These are phyloP conservation scores for Polydrusus pterygomalis DNA, from an alignment of 2,888 invertebrate genomes.

Conservation along the genomic window DNA sequence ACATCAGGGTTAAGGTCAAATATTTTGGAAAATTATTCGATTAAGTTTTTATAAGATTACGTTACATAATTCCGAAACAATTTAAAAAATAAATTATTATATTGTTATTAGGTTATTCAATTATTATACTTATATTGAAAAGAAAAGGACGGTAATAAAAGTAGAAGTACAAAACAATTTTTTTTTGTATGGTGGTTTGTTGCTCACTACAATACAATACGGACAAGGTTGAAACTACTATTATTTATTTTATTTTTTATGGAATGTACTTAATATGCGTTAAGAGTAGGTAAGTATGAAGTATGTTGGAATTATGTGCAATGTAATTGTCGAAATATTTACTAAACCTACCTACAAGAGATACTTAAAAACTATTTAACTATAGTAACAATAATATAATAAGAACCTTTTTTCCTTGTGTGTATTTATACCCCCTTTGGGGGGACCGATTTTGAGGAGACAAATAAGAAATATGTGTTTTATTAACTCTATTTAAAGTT, in stretches of 20 bases:
- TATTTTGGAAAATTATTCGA: neutral
- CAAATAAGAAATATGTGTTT: no score
- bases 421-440: no score
- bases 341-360: no score
- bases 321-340: constrained; percentile 27
- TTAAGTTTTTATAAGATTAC: neutral
- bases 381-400: no score
- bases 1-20: neutral
- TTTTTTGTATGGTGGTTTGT: neutral
- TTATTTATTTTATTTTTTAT: constrained; percentile 30
- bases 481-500: no score
- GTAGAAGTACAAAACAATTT: constrained; percentile 19
- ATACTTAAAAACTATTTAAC: no score
- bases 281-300: constrained; percentile 16
- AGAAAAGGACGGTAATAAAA: constrained; percentile 3
- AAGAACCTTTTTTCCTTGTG: no score
- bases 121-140: neutral
- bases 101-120: neutral
- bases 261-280: constrained; percentile 29
- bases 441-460: no score
- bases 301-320: constrained; percentile 9
- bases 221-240: constrained; percentile 36
- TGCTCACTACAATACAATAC: constrained; percentile 26
- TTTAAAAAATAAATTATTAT: neutral
- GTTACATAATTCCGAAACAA: neutral